Evolutionary conservation across 2,113 vertebrate species (phyloP).

Genomic region (Protobothrops mucrosquamatus): DNA sequence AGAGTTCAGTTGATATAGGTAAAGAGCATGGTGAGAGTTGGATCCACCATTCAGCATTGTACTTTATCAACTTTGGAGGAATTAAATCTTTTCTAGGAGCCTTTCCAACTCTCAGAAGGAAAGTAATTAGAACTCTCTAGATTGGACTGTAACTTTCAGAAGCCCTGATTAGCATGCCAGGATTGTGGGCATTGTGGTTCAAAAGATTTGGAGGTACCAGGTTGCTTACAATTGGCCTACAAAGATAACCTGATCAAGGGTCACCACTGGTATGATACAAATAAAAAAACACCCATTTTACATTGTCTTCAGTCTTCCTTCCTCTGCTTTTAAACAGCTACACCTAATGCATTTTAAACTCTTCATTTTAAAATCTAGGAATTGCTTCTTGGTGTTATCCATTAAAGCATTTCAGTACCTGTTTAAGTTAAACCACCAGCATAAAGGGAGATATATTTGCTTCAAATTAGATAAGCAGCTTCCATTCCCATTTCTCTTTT

Average conservation of each 20-base stretch:
- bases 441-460: neutral
- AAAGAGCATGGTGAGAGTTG: too few relatives aligned
- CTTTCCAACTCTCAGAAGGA: neutral
- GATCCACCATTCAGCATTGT: too few relatives aligned
- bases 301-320: conserved; percentile 2
- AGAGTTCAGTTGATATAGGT: too few relatives aligned
- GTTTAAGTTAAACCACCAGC: neutral
- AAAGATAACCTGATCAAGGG: conserved; percentile 11
- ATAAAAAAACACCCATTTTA: neutral
- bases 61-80: too few relatives aligned
- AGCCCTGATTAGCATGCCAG: neutral
- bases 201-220: neutral
- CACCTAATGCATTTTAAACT: conserved; percentile 14
- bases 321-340: neutral
- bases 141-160: neutral
- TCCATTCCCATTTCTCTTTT: neutral
- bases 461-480: neutral
- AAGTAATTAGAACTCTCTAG: neutral
- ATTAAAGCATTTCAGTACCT: conserved; percentile 19
- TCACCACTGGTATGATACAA: conserved; percentile 11
- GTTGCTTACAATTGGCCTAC: neutral
- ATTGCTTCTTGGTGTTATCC: conserved; percentile 2
- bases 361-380: neutral
- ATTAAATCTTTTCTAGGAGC: too few relatives aligned
- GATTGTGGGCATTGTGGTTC: neutral